These are phyloP conservation scores for Otus sunia DNA, from an alignment of 2,113 vertebrate genomes.

Conservation along the genomic window DNA sequence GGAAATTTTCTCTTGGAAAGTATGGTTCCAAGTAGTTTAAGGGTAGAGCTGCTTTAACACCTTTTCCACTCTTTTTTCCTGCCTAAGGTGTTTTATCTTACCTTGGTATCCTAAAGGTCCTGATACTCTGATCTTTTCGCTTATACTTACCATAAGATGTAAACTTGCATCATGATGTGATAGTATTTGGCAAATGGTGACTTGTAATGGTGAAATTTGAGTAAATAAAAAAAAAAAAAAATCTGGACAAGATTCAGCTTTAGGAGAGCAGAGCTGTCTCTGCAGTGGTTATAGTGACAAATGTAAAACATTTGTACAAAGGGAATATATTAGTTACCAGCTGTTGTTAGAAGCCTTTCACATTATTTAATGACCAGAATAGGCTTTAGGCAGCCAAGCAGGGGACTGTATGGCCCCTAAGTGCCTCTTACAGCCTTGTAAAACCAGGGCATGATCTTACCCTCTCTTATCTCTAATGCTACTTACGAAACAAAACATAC, in stretches of 20 bases:
- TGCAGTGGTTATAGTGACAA: slow-evolving; percentile 14
- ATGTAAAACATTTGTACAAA: slow-evolving; percentile 50
- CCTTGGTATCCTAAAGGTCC: not conserved
- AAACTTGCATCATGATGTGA: not conserved
- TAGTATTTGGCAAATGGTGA: not conserved
- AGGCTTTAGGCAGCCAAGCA: slow-evolving; percentile 42
- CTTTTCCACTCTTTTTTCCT: not conserved
- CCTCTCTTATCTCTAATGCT: slow-evolving; percentile 46
- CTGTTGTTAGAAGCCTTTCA: slow-evolving; percentile 46
- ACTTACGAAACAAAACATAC: not conserved
- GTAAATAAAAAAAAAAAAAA: not conserved
- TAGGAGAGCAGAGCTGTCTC: slow-evolving; percentile 10
- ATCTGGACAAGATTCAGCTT: not conserved
- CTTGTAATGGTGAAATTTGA: not conserved
- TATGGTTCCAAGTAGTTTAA: not conserved
- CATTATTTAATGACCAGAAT: slow-evolving; percentile 41
- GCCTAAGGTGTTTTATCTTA: not conserved
- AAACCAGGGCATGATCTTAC: slow-evolving; percentile 24
- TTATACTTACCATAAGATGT: not conserved
- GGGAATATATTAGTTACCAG: slow-evolving; percentile 43
- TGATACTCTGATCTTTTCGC: not conserved
- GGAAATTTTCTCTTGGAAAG: not conserved
- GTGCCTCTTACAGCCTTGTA: slow-evolving; percentile 53
- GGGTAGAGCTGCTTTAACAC: not conserved
- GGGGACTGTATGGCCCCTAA: slow-evolving; percentile 25